These are phyloP conservation scores for Microplitis mediator DNA, from an alignment of 1,140 invertebrate genomes.

Conservation along the genomic window DNA sequence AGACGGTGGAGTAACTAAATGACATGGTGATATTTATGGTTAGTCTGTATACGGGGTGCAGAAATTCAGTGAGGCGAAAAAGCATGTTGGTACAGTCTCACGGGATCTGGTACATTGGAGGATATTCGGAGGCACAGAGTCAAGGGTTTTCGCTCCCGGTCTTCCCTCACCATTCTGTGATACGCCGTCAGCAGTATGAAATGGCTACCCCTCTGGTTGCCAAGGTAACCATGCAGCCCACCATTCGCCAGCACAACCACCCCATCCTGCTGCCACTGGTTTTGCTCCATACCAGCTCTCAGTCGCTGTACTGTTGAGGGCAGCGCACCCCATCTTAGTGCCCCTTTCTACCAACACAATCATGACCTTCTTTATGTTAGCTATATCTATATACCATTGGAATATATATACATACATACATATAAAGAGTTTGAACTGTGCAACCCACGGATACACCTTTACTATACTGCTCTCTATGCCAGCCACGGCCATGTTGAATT, in stretches of 20 bases:
- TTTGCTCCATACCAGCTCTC: slow-evolving; percentile 27
- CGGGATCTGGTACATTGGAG: slow-evolving; percentile 20
- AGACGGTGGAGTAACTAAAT: slow-evolving; percentile 20
- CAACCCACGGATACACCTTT: slow-evolving; percentile 11
- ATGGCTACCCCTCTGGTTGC: slow-evolving; percentile 58
- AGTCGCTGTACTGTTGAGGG: slow-evolving; percentile 30
- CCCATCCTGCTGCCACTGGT: slow-evolving; percentile 18
- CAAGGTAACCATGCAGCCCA: slow-evolving; percentile 57
- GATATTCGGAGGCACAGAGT: slow-evolving; percentile 37
- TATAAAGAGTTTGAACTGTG: not conserved
- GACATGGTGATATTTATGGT: slow-evolving; percentile 16
- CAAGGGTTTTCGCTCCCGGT: slow-evolving; percentile 42
- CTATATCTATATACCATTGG: not conserved
- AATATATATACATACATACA: not conserved
- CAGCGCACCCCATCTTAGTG: slow-evolving; percentile 26
- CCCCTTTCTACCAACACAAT: not conserved
- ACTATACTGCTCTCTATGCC: slow-evolving; percentile 35
- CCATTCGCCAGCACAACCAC: slow-evolving; percentile 43
- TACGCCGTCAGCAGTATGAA: slow-evolving; percentile 57
- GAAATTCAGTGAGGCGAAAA: not conserved
- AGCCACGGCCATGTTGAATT: slow-evolving; percentile 62
- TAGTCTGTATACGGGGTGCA: not conserved
- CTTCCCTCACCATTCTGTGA: slow-evolving; percentile 38
- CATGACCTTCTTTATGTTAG: not conserved
- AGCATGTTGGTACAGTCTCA: slow-evolving; percentile 6